Evolutionary conservation across 1,140 invertebrate genomes (phyloP).

Genomic region (Drosophila auraria): DNA sequence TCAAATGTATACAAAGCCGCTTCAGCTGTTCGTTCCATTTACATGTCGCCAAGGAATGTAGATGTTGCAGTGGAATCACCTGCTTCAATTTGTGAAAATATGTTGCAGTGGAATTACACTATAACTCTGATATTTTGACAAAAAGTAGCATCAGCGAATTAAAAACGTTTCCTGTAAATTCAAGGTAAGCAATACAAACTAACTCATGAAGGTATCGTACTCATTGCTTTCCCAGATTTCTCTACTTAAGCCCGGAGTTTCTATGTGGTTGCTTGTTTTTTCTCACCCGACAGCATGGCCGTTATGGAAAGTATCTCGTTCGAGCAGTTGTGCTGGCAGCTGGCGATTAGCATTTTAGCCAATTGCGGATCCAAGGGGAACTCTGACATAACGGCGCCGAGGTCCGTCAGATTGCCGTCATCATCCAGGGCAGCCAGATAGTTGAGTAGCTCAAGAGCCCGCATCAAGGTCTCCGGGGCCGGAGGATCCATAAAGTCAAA

Average conservation of each 20-base stretch:
- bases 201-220: background rate
- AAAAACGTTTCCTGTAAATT: background rate
- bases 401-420: slow-evolving; percentile 97
- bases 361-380: slow-evolving; percentile 99
- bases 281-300: slow-evolving; percentile 98
- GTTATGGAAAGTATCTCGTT: slow-evolving; percentile 99
- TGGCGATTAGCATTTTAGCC: slow-evolving; percentile 99
- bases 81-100: too few relatives aligned
- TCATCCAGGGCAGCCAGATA: slow-evolving; percentile 96
- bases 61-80: too few relatives aligned
- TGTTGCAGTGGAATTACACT: too few relatives aligned
- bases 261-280: slow-evolving; percentile 15
- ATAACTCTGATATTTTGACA: too few relatives aligned
- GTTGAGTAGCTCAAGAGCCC: slow-evolving; percentile 98
- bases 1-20: too few relatives aligned
- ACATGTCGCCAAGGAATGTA: too few relatives aligned
- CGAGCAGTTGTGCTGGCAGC: slow-evolving; percentile 98
- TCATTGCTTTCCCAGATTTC: background rate
- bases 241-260: slow-evolving; percentile 31
- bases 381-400: slow-evolving; percentile 99
- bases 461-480: slow-evolving; percentile 99
- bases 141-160: background rate
- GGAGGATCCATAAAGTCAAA: slow-evolving; percentile 99
- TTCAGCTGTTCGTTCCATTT: too few relatives aligned
- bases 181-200: background rate